Evolutionary conservation across 2,888 invertebrate genomes (phyloP).

Genomic region (Ophion costatus): DNA sequence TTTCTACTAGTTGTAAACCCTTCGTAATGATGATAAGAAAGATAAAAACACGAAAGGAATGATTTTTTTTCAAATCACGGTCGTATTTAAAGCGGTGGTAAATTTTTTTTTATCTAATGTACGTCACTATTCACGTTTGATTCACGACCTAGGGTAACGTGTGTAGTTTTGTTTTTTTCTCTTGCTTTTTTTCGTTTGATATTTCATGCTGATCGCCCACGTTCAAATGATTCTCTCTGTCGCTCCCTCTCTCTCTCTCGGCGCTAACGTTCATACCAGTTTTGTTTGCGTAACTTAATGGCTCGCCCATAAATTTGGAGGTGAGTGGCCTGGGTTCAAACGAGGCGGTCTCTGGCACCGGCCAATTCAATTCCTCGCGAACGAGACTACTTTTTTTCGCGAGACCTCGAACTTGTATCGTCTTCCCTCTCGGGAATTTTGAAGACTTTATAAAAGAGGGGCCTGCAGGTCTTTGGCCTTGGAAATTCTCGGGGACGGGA

Average conservation of each 20-base stretch:
- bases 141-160: conserved; percentile 38
- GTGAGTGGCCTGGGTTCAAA: conserved; percentile 23
- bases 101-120: neutral
- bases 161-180: conserved; percentile 3
- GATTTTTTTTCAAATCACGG: neutral
- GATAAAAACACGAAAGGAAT: too few species aligned
- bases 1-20: too few species aligned
- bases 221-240: conserved; percentile 20
- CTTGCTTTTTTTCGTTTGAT: conserved; percentile 1
- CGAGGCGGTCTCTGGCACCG: conserved; percentile 14
- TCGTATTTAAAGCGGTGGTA: neutral
- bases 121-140: neutral
- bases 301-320: conserved; percentile 49
- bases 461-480: conserved; percentile 31
- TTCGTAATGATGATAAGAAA: too few species aligned
- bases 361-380: conserved; percentile 40
- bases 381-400: conserved; percentile 18
- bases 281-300: conserved; percentile 44
- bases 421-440: conserved; percentile 39
- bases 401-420: conserved; percentile 50
- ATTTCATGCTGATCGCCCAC: conserved; percentile 14
- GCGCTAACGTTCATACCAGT: conserved; percentile 37
- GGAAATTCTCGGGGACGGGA: neutral
- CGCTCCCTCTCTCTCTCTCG: conserved; percentile 9
- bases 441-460: conserved; percentile 26